Evolutionary conservation across 2,888 invertebrate species (phyloP).

Genomic region (Theretra japonica): DNA sequence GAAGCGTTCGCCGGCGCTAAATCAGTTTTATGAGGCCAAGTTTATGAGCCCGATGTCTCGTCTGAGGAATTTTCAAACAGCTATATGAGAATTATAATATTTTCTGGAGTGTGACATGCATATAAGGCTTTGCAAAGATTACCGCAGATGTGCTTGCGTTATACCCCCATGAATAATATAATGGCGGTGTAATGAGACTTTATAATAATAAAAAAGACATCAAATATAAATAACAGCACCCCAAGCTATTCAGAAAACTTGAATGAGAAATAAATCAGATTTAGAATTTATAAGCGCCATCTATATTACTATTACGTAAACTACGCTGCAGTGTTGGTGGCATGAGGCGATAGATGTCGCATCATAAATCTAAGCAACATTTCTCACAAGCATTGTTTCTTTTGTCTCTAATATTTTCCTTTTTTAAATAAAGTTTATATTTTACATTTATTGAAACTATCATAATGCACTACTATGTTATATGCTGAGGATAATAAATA

Average conservation of each 20-base stretch:
- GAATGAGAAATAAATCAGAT: not conserved
- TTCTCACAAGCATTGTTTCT: not conserved
- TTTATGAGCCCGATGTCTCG: slow-evolving; percentile 34
- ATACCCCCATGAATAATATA: slow-evolving; percentile 6
- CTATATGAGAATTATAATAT: slow-evolving; percentile 26
- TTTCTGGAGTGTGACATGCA: slow-evolving; percentile 18
- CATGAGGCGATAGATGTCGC: not conserved
- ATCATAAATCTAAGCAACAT: not conserved
- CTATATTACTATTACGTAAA: not conserved
- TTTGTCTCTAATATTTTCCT: not conserved
- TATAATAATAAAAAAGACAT: not conserved
- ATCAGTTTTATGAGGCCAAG: slow-evolving; percentile 38
- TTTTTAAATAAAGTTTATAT: too few relatives aligned
- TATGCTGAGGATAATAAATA: too few relatives aligned
- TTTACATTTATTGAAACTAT: too few relatives aligned
- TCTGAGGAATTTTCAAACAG: slow-evolving; percentile 27
- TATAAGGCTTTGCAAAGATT: slow-evolving; percentile 22
- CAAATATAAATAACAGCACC: not conserved
- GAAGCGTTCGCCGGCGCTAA: slow-evolving; percentile 31
- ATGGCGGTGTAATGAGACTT: not conserved
- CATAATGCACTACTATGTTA: too few relatives aligned
- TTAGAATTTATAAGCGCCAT: not conserved
- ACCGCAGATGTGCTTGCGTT: not conserved
- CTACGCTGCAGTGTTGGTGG: not conserved
- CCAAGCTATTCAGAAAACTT: too few relatives aligned